Conservation (phyloP, 2,888 invertebrate species). For the Trilocha varians region DNA sequence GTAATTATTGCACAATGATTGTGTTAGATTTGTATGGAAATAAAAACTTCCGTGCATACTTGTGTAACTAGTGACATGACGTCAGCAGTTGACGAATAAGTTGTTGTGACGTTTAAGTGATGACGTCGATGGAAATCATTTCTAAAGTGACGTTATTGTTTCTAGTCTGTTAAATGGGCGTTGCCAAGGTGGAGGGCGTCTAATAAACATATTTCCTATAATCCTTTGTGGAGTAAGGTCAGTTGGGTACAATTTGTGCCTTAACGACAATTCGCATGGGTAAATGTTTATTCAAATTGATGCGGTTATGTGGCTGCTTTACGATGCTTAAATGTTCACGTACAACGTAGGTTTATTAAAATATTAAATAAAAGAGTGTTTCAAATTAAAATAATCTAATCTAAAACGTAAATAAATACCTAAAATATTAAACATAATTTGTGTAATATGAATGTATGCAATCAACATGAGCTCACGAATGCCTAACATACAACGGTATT, state of each 20-base stretch:
- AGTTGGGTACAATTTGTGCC: slow-evolving; percentile 37
- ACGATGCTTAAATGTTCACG: slow-evolving; percentile 26
- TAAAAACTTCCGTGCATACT: not conserved
- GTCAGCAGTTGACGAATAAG: slow-evolving; percentile 7
- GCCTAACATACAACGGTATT: not conserved
- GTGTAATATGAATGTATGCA: not conserved
- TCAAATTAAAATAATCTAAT: not conserved
- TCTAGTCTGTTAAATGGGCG: slow-evolving; percentile 70
- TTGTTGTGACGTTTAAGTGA: no score
- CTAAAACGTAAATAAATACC: not conserved
- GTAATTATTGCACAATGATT: slow-evolving; percentile 21
- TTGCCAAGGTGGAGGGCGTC: slow-evolving; percentile 69
- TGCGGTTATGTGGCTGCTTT: slow-evolving; percentile 33
- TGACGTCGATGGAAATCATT: not conserved
- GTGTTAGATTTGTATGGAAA: slow-evolving; percentile 10
- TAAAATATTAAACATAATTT: not conserved
- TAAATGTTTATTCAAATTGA: slow-evolving; percentile 6
- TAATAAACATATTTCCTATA: slow-evolving; percentile 61
- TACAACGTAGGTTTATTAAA: not conserved
- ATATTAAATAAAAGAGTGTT: not conserved
- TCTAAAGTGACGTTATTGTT: slow-evolving; percentile 36
- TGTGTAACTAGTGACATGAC: slow-evolving; percentile 11
- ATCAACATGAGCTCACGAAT: not conserved
- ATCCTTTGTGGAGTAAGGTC: slow-evolving; percentile 62
- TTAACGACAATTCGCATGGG: not conserved